Conservation (phyloP, 1,140 invertebrate species). For the Wasmannia auropunctata region DNA sequence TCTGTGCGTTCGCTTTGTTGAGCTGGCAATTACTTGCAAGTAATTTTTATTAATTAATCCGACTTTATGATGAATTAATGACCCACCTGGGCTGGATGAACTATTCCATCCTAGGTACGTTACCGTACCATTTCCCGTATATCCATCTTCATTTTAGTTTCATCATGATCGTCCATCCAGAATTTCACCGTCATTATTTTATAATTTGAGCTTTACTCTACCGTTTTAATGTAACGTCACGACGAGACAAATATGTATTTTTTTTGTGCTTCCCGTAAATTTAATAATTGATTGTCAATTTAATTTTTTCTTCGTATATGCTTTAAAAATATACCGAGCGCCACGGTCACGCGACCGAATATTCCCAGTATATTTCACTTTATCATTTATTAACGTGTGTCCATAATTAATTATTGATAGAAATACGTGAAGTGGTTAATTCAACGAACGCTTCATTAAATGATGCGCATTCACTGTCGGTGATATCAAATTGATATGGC, state of each 20-base stretch:
- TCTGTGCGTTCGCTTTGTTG: neutral
- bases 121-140: conserved; percentile 44
- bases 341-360: neutral
- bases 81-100: conserved; percentile 39
- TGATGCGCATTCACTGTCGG: conserved; percentile 24
- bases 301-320: neutral
- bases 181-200: conserved; percentile 43
- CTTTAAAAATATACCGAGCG: neutral
- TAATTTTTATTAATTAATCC: conserved; percentile 63
- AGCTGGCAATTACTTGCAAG: neutral
- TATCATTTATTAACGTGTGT: conserved; percentile 8
- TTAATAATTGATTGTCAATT: neutral
- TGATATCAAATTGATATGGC: conserved; percentile 14
- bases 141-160: conserved; percentile 60
- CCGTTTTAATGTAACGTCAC: neutral
- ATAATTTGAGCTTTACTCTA: conserved; percentile 28
- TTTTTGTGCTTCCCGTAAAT: neutral
- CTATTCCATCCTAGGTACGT: conserved; percentile 47
- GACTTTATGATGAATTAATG: conserved; percentile 53
- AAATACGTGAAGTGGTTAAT: conserved; percentile 22
- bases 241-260: neutral
- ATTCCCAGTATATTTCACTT: neutral
- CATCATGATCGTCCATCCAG: conserved; percentile 31
- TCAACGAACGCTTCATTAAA: conserved; percentile 34
- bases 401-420: conserved; percentile 50